phyloP scores from a whole-genome alignment of 2,113 vertebrate species.

The Malurus elegans region DNA sequence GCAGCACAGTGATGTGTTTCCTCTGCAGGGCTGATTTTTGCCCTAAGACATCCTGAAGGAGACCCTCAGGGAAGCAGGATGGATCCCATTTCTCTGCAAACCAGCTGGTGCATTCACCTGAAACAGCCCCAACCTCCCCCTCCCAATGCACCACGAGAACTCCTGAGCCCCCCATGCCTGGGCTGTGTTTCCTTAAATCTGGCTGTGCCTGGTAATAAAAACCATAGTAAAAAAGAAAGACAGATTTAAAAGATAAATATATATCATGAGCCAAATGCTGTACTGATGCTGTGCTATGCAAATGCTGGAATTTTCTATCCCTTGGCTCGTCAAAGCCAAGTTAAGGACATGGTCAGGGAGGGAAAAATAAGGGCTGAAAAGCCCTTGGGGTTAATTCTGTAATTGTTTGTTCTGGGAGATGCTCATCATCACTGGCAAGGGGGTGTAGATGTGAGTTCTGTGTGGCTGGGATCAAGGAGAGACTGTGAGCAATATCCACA shows the following conservation, averaged over 20 bases:
- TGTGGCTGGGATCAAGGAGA: background rate
- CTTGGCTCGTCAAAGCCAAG: background rate
- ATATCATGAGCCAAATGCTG: background rate
- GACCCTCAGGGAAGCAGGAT: background rate
- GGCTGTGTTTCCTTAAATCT: background rate
- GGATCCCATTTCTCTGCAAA: background rate
- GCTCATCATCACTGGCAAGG: background rate
- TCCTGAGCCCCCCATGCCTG: fast-evolving
- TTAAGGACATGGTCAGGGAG: background rate
- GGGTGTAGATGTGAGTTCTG: fast-evolving
- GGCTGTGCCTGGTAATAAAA: background rate
- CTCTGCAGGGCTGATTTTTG: background rate
- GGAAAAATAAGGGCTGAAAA: background rate
- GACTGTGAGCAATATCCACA: background rate
- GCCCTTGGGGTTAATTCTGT: background rate
- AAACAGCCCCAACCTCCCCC: background rate
- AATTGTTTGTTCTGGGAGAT: background rate
- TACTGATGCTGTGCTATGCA: fast-evolving
- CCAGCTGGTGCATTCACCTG: background rate
- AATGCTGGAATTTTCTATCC: background rate
- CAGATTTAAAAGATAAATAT: background rate
- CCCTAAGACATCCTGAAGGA: background rate
- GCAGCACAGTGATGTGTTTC: fast-evolving
- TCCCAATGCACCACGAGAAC: fast-evolving
- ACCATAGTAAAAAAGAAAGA: background rate